Base-by-base conservation (phyloP, 2,797 vertebrate species). In the Sebastes wilsoni region DNA sequence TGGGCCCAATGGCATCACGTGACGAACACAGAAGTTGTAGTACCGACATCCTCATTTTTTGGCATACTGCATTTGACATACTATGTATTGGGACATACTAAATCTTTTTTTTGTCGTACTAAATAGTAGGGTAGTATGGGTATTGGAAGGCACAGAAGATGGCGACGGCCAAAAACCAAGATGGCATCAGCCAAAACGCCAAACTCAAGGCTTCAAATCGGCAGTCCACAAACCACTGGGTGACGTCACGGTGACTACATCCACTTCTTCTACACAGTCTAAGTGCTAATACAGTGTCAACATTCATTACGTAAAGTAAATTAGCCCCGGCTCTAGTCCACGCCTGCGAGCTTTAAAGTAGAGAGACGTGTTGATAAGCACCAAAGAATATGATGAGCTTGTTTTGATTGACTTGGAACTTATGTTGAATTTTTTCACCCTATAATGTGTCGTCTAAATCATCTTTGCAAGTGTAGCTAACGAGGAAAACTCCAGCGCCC, bases 291-390 rank as follows among this genome's bases (percentile, higher is more conserved):
- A 58, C 75, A 85, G 85, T 66, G 87, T 88, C 88, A 84, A 87
- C 84, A 86, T 75, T 89, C 80, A 88, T 89, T 84, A 88, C 32
- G 22, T 72, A 27, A 80, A 86, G 80, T 77, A 83, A 90, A 92
- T 90, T 59, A 82, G 73, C 79, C 67, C 68, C 4, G 23, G 80
- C 69, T 81, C 76, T 22, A 74, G 74, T 61, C 62, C 62, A 67
- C 67, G 68, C 67, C 64, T 49, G 58, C 75, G 46, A 71, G 83
- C 59, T 89, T 85, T 75, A 79, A 77, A 77, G 71, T 25, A 23
- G 58, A 30, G 10, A 72, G 52, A 71, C 23, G 78, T 22, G 20
- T 66, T 34, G 65, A 66, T 74, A 38, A 72, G 52, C 69, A 59
- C 28, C 46, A 46, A n/a, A 72, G 74, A 78, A 77, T 68, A 65